These are phyloP conservation scores for Anthoscopus minutus DNA, from an alignment of 2,113 vertebrate genomes.

Conservation along the genomic window DNA sequence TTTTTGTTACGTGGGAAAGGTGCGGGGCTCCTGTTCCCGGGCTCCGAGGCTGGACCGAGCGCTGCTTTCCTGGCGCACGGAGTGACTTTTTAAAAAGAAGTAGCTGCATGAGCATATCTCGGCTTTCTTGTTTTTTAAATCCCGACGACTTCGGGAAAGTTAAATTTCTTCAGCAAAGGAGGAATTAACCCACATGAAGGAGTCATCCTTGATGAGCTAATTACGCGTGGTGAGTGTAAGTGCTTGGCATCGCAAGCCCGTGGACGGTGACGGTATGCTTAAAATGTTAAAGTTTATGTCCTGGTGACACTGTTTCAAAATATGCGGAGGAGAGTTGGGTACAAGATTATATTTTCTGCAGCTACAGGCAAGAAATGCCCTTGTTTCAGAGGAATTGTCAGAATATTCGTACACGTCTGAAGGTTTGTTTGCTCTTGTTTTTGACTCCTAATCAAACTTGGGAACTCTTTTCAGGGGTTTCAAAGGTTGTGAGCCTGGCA, in stretches of 20 bases:
- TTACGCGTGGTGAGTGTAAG: not conserved
- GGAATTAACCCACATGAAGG: not conserved
- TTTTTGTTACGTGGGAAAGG: not conserved
- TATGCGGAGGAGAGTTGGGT: not conserved
- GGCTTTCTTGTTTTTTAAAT: not conserved
- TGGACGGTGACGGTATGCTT: not conserved
- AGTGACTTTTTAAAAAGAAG: not conserved
- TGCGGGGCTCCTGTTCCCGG: not conserved
- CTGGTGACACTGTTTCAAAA: not conserved
- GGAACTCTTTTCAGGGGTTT: not conserved
- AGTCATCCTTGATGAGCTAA: conserved; percentile 11
- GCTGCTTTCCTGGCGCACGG: not conserved
- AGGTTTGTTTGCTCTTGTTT: not conserved
- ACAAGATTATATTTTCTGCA: not conserved
- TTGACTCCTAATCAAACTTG: not conserved
- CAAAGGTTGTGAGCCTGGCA: not conserved
- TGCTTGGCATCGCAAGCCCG: not conserved
- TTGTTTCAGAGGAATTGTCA: not conserved
- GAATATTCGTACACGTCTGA: not conserved
- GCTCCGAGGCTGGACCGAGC: not conserved
- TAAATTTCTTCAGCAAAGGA: not conserved
- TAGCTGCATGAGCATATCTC: not conserved
- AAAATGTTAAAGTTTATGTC: not conserved
- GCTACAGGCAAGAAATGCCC: not conserved
- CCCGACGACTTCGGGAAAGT: not conserved